Conservation (phyloP, 2,797 vertebrate species). For the Ibycter americanus region DNA sequence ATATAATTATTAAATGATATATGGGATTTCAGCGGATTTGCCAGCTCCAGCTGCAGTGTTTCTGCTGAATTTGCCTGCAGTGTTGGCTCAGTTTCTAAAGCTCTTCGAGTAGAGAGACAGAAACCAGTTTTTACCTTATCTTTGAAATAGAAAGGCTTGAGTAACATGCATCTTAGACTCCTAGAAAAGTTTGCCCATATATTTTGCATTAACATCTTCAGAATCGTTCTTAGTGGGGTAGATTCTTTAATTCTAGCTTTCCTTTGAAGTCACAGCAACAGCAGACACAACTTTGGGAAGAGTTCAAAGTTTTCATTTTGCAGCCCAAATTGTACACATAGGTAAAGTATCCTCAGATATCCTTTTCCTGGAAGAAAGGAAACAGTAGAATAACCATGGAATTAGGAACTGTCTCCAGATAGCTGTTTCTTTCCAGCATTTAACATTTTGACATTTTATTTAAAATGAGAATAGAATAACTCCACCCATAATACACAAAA, state of each 20-base stretch:
- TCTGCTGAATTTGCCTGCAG: background rate
- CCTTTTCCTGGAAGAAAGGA: background rate
- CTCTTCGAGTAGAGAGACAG: background rate
- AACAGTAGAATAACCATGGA: background rate
- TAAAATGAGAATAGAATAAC: background rate
- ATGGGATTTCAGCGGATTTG: constrained; percentile 21
- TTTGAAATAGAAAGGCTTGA: background rate
- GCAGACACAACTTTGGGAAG: background rate
- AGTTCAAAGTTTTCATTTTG: background rate
- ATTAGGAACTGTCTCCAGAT: background rate
- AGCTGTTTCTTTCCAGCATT: background rate
- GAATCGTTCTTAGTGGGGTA: background rate
- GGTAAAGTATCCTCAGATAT: background rate
- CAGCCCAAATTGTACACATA: background rate
- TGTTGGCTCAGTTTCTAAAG: constrained; percentile 6
- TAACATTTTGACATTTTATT: background rate
- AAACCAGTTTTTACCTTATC: background rate
- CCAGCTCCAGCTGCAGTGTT: background rate
- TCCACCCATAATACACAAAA: background rate
- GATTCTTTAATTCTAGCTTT: background rate
- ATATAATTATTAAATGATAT: constrained; percentile 8
- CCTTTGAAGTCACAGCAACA: background rate
- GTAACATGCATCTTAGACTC: background rate
- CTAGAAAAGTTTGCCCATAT: background rate
- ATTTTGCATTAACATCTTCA: background rate